Evolutionary conservation across 2,797 vertebrate genomes (phyloP), one percentile per base, ranked within the genome.

Genomic region (Orestias chungarensis): DNA sequence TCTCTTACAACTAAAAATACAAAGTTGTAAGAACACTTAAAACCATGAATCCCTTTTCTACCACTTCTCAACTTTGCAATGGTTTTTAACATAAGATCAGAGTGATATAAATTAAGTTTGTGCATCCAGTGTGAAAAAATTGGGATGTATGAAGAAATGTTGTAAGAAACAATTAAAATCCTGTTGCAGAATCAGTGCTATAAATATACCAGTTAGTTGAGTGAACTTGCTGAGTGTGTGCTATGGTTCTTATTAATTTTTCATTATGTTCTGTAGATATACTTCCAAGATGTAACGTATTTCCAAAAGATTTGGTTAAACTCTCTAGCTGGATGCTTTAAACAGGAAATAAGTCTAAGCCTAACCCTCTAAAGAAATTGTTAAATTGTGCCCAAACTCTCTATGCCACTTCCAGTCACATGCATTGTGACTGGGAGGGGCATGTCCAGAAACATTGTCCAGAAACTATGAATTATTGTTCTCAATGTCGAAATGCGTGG

Each of bases 211-310:
- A 70, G 75, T 79, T 70, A 57, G 64, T 59, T 72, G 73, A 71
- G 68, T 62, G 68, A n/a, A n/a, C n/a, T n/a, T n/a, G n/a, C 62
- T 72, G 73, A 71, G 68, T 62, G 68, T 73, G 77, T 83, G 73
- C 83, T 81, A 49, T 68, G 55, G 75, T 85, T 83, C 71, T 80
- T 91, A 94, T 94, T 94, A 94, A 94, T 94, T 94, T 88, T 78
- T 68, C 81, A 64, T 77, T 75, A 86, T 68, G 70, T 73, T 80
- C 35, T 74, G 61, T 74, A 62, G 57, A 75, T 78, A 81, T 80
- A 77, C 75, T 81, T 76, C 76, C 76, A 83, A 74, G 55, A 66
- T 69, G 67, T 47, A 42, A 74, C 50, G 35, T 33, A 14, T 40
- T 57, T 33, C 66, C 33, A 50, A 2, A 57, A 43, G 43, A 68